Conservation (phyloP, 2,888 invertebrate species). For the Phrixothrix hirtus region DNA sequence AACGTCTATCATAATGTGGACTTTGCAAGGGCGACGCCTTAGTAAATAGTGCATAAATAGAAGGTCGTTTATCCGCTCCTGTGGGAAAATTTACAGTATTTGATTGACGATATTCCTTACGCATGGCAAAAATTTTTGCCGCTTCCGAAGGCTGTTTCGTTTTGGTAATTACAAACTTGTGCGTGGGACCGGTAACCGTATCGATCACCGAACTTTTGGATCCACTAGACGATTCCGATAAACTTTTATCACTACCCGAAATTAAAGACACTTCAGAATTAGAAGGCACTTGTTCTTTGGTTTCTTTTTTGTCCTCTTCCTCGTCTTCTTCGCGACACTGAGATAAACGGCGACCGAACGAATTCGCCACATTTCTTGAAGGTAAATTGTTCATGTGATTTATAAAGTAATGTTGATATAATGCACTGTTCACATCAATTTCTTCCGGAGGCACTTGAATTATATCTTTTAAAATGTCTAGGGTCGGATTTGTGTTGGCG, state of each 20-base stretch:
- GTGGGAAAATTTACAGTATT: conserved; percentile 73
- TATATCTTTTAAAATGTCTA: conserved; percentile 70
- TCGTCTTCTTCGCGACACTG: conserved; percentile 86
- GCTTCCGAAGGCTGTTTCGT: conserved; percentile 54
- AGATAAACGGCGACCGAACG: conserved; percentile 66
- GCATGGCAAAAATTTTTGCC: conserved; percentile 57
- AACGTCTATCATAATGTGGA: conserved; percentile 77
- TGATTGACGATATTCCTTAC: conserved; percentile 60
- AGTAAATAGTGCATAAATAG: conserved; percentile 64
- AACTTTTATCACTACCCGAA: conserved; percentile 55
- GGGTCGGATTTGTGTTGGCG: conserved; percentile 70
- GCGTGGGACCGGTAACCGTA: conserved; percentile 56
- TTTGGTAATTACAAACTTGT: conserved; percentile 62
- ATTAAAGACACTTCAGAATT: conserved; percentile 47
- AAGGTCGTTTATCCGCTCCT: conserved; percentile 63
- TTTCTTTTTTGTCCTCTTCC: conserved; percentile 61
- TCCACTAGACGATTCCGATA: conserved; percentile 52
- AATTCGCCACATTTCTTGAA: conserved; percentile 63
- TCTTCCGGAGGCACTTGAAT: conserved; percentile 60
- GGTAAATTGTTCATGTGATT: conserved; percentile 73
- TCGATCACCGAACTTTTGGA: conserved; percentile 55
- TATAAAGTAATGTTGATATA: conserved; percentile 74
- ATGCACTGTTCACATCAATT: conserved; percentile 62
- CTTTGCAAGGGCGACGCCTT: conserved; percentile 58
- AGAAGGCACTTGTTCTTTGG: conserved; percentile 43